phyloP scores from a whole-genome alignment of 2,113 vertebrate genomes.

The Rousettus leschenaultii region DNA sequence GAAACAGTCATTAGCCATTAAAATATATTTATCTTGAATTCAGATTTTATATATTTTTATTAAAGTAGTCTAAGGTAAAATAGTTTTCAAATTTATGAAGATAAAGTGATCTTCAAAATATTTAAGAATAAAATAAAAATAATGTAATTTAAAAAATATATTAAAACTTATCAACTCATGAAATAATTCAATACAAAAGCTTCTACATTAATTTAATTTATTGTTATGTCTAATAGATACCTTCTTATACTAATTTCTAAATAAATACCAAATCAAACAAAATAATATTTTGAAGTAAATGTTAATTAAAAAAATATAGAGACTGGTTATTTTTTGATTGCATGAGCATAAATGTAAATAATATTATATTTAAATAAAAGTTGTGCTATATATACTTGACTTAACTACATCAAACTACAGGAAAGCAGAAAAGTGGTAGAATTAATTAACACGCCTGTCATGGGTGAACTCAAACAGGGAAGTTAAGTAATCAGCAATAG shows the following conservation, averaged over 20 bases:
- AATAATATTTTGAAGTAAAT: background rate
- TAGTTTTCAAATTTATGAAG: background rate
- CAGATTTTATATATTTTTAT: background rate
- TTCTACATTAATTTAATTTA: background rate
- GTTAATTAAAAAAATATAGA: background rate
- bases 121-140: background rate
- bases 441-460: background rate
- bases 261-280: background rate
- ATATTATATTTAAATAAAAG: background rate
- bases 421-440: background rate
- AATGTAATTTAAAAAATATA: background rate
- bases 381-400: background rate
- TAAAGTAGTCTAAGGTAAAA: background rate
- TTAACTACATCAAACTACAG: background rate
- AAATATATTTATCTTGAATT: background rate
- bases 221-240: background rate
- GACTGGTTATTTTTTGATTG: background rate
- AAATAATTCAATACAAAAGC: background rate
- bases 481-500: background rate
- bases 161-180: background rate
- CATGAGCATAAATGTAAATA: background rate
- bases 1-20: background rate
- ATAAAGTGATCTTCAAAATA: background rate
- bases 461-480: background rate
- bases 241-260: background rate